A percentile compares a stretch with the other conserved stretches of the same genome.
Conservation (phyloP, 2,797 vertebrate genomes). For the Psittacula derbiana region DNA sequence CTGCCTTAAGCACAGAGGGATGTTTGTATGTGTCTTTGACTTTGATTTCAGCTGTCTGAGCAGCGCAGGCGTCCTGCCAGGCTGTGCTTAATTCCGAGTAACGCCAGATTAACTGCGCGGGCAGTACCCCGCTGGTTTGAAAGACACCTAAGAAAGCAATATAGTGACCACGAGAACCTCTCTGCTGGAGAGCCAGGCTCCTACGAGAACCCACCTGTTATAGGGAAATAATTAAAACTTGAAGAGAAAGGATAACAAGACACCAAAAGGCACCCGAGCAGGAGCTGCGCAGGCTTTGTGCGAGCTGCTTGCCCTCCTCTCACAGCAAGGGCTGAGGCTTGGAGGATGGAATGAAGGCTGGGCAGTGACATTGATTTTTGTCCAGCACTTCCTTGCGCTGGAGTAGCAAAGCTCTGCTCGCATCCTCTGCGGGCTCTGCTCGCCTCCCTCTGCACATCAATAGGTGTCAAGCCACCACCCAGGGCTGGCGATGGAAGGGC, state of each 20-base stretch:
- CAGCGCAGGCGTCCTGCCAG: neutral
- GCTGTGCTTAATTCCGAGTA: conserved; percentile 13
- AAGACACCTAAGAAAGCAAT: conserved; percentile 50
- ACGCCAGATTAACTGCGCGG: neutral
- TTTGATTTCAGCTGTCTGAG: conserved; percentile 1
- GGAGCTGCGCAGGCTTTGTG: neutral
- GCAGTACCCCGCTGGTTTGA: conserved; percentile 31
- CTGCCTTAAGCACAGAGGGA: neutral
- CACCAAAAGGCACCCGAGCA: neutral
- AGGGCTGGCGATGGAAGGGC: neutral
- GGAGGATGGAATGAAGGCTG: neutral
- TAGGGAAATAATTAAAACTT: conserved; percentile 17
- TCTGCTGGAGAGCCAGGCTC: conserved; percentile 22
- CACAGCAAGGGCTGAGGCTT: neutral
- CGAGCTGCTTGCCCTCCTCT: neutral
- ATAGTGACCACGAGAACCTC: conserved; percentile 11
- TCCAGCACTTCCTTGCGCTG: neutral
- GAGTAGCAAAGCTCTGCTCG: neutral
- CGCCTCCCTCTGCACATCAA: neutral
- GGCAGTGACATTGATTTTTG: conserved; percentile 12
- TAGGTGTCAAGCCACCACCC: conserved; percentile 24
- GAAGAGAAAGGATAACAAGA: conserved; percentile 4
- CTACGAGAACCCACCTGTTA: neutral
- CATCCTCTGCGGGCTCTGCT: neutral
- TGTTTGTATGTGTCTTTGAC: neutral